Conservation (phyloP, 2,797 vertebrate species). For the Enteromius thamalakanensis region DNA sequence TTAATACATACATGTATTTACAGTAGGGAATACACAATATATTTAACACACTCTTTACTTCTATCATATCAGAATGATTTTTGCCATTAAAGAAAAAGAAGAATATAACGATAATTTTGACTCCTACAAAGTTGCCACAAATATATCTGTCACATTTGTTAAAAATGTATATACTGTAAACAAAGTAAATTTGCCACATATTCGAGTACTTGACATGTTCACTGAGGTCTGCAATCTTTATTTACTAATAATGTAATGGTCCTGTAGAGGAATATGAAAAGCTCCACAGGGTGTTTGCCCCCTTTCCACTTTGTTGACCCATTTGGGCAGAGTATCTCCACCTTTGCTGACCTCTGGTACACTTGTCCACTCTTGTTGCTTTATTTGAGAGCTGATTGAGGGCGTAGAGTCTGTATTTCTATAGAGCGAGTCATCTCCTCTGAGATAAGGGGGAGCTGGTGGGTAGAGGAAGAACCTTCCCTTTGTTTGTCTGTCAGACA, state of each 20-base stretch:
- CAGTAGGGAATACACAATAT: background rate
- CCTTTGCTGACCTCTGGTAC: constrained; percentile 26
- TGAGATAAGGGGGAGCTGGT: constrained; percentile 48
- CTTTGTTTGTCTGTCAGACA: constrained; percentile 70
- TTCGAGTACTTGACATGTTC: background rate
- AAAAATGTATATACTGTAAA: background rate
- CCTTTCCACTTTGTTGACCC: constrained; percentile 24
- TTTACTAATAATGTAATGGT: background rate
- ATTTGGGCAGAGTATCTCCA: constrained; percentile 22
- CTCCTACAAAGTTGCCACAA: background rate
- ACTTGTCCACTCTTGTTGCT: constrained; percentile 38
- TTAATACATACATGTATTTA: background rate
- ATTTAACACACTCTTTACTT: background rate
- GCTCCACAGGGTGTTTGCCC: background rate
- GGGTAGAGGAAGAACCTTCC: constrained; percentile 38
- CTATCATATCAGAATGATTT: background rate
- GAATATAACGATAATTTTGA: background rate
- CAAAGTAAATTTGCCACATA: background rate
- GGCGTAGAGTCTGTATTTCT: constrained; percentile 35
- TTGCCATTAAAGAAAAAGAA: background rate
- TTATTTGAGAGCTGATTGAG: constrained; percentile 39
- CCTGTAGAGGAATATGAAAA: background rate
- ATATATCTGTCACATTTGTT: background rate
- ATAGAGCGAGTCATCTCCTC: constrained; percentile 58
- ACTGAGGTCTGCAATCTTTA: background rate